phyloP scores from a whole-genome alignment of 1,140 invertebrate species.

The Drosophila pachea region DNA sequence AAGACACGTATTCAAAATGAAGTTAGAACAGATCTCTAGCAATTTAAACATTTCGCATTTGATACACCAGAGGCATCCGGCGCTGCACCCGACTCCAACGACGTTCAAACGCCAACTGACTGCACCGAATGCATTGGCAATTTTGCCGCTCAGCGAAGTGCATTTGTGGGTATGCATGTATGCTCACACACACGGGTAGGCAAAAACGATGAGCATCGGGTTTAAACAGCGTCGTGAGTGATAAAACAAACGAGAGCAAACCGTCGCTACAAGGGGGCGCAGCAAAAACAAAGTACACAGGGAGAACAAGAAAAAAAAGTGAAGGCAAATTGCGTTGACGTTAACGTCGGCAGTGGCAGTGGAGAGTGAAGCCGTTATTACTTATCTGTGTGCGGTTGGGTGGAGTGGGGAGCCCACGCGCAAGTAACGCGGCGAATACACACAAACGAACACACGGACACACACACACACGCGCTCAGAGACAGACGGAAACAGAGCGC shows the following conservation, averaged over 20 bases:
- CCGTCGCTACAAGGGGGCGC: constrained; percentile 45
- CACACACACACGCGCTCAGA: constrained; percentile 28
- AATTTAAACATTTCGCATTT: no score
- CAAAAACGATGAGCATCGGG: constrained; percentile 49
- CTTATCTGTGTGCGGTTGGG: constrained; percentile 32
- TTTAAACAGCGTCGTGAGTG: constrained; percentile 48
- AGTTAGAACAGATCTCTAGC: no score
- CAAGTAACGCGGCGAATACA: constrained; percentile 55
- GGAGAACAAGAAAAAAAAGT: constrained; percentile 31
- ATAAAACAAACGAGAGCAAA: constrained; percentile 72
- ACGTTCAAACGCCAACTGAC: constrained; percentile 16
- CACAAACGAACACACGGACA: constrained; percentile 13
- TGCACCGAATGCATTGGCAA: constrained; percentile 37
- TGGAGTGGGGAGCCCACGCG: constrained; percentile 47
- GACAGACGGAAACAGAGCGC: constrained; percentile 20
- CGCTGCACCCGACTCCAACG: not conserved
- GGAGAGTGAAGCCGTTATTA: constrained; percentile 69
- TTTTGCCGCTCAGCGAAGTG: constrained; percentile 16
- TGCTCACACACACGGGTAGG: constrained; percentile 14
- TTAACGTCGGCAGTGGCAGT: constrained; percentile 31
- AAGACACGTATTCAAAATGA: not conserved
- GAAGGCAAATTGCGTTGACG: constrained; percentile 34
- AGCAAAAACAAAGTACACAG: constrained; percentile 32
- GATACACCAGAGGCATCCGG: not conserved
- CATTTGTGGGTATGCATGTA: constrained; percentile 5